phyloP scores from a whole-genome alignment of 2,113 vertebrate genomes.

The Speoplatyrhinus poulsoni region DNA sequence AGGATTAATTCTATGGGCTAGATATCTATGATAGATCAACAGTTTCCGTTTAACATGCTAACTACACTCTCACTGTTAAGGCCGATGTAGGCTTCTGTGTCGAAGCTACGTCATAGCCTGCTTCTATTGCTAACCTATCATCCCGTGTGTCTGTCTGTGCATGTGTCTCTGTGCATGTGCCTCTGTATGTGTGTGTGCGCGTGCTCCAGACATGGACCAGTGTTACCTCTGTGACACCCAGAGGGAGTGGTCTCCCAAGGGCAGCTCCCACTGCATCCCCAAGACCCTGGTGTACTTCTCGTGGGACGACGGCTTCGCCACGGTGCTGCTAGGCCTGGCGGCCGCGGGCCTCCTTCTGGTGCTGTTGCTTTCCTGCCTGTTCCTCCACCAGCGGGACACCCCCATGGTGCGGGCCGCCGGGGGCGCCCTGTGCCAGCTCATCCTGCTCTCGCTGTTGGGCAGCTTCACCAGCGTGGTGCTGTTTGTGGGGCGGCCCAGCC shows the following conservation, averaged over 20 bases:
- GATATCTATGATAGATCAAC: too few relatives aligned
- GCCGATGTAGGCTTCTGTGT: too few relatives aligned
- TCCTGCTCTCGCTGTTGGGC: constrained; percentile 82
- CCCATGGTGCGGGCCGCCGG: constrained; percentile 85
- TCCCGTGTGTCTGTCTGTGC: too few relatives aligned
- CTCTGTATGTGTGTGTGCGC: too few relatives aligned
- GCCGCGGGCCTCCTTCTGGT: constrained; percentile 76
- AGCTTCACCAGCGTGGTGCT: constrained; percentile 81
- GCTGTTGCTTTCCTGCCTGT: constrained; percentile 78
- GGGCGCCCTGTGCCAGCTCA: constrained; percentile 81
- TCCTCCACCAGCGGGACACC: constrained; percentile 79
- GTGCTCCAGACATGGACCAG: constrained; percentile 80
- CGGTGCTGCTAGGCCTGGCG: constrained; percentile 78
- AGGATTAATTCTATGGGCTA: too few relatives aligned
- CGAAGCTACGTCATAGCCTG: too few relatives aligned
- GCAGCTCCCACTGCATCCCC: constrained; percentile 73
- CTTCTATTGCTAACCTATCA: too few relatives aligned
- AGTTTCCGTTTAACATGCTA: too few relatives aligned
- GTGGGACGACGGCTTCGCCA: constrained; percentile 82
- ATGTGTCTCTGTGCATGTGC: too few relatives aligned
- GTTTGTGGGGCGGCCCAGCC: constrained; percentile 83
- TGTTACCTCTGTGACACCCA: constrained; percentile 79
- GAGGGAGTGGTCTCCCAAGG: constrained; percentile 81
- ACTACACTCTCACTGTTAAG: too few relatives aligned
- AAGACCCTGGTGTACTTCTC: constrained; percentile 79